Conservation (phyloP, 2,113 vertebrate genomes). For the Tetrao urogallus region DNA sequence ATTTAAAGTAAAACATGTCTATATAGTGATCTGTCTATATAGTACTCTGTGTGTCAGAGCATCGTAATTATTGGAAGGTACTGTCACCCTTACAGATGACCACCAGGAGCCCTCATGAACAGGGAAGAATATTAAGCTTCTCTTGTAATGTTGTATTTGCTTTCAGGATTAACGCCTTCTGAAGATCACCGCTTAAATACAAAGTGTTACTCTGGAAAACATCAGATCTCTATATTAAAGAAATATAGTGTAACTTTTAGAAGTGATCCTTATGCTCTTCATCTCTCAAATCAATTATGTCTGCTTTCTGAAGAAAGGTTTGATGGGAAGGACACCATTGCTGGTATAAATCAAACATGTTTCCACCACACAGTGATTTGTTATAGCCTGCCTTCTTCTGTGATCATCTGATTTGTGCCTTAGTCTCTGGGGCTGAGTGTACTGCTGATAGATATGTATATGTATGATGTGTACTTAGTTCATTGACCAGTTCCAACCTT, state of each 20-base stretch:
- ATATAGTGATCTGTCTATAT: not conserved
- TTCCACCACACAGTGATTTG: not conserved
- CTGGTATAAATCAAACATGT: constrained; percentile 14
- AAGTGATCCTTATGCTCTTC: not conserved
- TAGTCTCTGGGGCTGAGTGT: not conserved
- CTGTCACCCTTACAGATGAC: not conserved
- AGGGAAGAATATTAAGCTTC: not conserved
- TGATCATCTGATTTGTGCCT: constrained; percentile 34
- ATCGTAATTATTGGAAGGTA: not conserved
- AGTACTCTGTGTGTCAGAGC: not conserved
- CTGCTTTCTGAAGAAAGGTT: not conserved
- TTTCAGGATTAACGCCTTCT: not conserved
- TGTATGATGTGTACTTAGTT: not conserved
- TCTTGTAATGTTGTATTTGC: not conserved
- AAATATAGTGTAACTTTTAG: not conserved
- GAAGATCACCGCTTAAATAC: not conserved
- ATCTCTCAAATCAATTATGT: not conserved
- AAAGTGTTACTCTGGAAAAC: not conserved
- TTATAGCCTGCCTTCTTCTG: not conserved
- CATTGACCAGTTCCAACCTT: not conserved
- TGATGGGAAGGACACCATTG: not conserved
- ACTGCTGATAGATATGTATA: not conserved
- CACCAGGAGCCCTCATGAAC: not conserved
- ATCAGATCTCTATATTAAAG: not conserved
- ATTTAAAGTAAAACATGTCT: not conserved